These are phyloP conservation scores for Protosalanx chinensis DNA, from an alignment of 2,797 vertebrate genomes.

Conservation along the genomic window DNA sequence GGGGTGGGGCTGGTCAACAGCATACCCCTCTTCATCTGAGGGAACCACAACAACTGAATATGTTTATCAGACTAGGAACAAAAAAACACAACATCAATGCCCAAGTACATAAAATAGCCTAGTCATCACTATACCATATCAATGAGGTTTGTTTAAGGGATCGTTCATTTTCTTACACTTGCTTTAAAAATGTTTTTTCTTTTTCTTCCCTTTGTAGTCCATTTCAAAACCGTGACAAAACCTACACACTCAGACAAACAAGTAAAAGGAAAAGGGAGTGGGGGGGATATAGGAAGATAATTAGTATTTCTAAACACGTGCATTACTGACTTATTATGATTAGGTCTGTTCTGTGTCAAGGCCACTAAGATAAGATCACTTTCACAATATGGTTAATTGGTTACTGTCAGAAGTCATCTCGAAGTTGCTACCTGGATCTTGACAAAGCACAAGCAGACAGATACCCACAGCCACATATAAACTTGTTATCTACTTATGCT, in stretches of 20 bases:
- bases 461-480: constrained; percentile 32
- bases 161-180: constrained; percentile 37
- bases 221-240: constrained; percentile 60
- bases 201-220: constrained; percentile 76
- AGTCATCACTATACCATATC: constrained; percentile 38
- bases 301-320: constrained; percentile 48
- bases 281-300: constrained; percentile 38
- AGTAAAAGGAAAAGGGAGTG: constrained; percentile 33
- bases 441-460: constrained; percentile 40
- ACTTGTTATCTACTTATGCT: constrained; percentile 55
- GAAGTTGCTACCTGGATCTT: constrained; percentile 61
- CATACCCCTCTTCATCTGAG: constrained; percentile 79
- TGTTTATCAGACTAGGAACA: constrained; percentile 52
- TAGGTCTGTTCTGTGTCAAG: constrained; percentile 71
- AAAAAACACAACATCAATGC: constrained; percentile 78
- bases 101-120: constrained; percentile 64
- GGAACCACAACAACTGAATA: constrained; percentile 61
- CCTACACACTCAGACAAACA: constrained; percentile 41
- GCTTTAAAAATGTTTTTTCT: constrained; percentile 57
- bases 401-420: constrained; percentile 61
- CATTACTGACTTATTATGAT: constrained; percentile 53
- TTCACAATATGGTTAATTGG: constrained; percentile 54
- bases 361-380: constrained; percentile 77
- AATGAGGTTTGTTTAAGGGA: constrained; percentile 54
- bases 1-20: constrained; percentile 73